Conservation (phyloP, 2,797 vertebrate species). For the Gadopsis marmoratus region DNA sequence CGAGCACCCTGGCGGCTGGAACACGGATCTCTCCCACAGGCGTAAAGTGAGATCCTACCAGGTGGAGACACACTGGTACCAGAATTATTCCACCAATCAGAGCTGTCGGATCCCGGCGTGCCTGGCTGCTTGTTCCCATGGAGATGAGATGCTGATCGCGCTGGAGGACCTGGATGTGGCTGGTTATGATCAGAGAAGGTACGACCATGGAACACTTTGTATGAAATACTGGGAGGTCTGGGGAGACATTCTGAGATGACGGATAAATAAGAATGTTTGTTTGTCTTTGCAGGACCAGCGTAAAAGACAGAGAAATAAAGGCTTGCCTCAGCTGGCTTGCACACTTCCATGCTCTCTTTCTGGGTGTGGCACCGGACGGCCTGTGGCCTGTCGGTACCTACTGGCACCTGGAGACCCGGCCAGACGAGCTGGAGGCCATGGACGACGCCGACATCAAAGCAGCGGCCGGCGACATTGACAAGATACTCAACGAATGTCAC, state of each 20-base stretch:
- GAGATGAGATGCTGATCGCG: constrained; percentile 85
- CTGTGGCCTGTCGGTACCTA: constrained; percentile 87
- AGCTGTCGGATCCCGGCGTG: constrained; percentile 79
- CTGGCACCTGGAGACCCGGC: constrained; percentile 87
- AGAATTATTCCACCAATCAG: constrained; percentile 79
- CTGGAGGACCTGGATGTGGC: constrained; percentile 85
- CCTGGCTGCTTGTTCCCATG: constrained; percentile 78
- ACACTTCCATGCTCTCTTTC: constrained; percentile 84
- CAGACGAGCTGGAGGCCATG: constrained; percentile 85
- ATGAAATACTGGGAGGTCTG: neutral
- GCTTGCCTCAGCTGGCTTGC: constrained; percentile 86
- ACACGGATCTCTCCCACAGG: constrained; percentile 80
- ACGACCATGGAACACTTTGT: neutral
- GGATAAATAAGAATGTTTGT: neutral
- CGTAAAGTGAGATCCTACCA: constrained; percentile 86
- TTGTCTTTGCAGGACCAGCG: constrained; percentile 65
- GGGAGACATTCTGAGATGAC: neutral
- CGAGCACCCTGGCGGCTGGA: constrained; percentile 72
- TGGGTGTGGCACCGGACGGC: constrained; percentile 74
- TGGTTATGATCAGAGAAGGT: constrained; percentile 81
- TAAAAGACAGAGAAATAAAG: constrained; percentile 81
- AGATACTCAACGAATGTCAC: constrained; percentile 72
- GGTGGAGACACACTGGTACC: constrained; percentile 86
- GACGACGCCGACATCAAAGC: constrained; percentile 77
- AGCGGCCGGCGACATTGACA: constrained; percentile 80